Conservation (phyloP, 2,888 invertebrate genomes). For the Poecilus cupreus region DNA sequence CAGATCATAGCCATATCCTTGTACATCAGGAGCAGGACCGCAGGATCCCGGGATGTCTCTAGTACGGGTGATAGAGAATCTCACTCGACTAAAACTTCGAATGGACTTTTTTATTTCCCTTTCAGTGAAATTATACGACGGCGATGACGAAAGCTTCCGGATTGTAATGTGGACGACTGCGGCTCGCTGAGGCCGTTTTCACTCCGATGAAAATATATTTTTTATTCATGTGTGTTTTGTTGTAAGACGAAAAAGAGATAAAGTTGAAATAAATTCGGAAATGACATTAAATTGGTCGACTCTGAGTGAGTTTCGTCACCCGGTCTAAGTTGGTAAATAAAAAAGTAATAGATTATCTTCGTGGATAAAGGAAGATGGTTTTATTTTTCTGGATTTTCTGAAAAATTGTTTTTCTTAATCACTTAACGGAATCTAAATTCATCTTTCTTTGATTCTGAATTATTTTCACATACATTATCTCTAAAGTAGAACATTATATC, state of each 20-base stretch:
- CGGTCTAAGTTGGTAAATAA: background rate
- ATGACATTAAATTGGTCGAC: background rate
- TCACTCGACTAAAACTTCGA: slow-evolving; percentile 16
- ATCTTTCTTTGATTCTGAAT: background rate
- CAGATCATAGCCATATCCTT: background rate
- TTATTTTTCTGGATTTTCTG: slow-evolving; percentile 14
- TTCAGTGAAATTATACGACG: slow-evolving; percentile 15
- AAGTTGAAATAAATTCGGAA: slow-evolving; percentile 24
- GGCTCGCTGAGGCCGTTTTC: slow-evolving; percentile 2
- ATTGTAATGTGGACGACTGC: slow-evolving; percentile 16
- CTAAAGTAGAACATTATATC: too few relatives aligned
- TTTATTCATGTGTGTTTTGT: slow-evolving; percentile 34
- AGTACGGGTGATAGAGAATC: slow-evolving; percentile 4
- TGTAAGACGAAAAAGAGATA: background rate
- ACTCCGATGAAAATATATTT: slow-evolving; percentile 7
- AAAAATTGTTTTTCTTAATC: background rate
- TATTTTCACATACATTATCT: background rate
- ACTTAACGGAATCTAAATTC: background rate
- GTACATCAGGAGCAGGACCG: too few relatives aligned
- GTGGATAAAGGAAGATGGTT: background rate
- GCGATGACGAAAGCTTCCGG: slow-evolving; percentile 30
- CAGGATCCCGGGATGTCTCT: background rate
- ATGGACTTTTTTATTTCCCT: slow-evolving; percentile 28
- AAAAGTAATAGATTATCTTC: background rate
- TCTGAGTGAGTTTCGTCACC: background rate